phyloP scores from a whole-genome alignment of 2,888 invertebrate genomes.

The Tanypteryx hageni region DNA sequence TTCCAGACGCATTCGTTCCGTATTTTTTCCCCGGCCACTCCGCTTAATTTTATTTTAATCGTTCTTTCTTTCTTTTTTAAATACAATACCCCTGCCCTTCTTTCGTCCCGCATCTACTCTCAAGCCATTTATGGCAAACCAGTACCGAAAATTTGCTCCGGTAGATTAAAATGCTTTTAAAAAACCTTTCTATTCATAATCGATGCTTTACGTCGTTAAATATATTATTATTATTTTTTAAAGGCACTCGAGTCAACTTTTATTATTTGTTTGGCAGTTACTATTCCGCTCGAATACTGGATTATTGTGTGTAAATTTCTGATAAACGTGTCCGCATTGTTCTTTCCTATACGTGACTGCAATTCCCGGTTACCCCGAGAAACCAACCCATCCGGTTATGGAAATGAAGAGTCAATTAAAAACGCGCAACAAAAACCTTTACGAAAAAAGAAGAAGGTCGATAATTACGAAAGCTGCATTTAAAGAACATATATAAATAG shows the following conservation, averaged over 20 bases:
- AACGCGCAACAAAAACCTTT: not conserved
- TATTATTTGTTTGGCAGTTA: not conserved
- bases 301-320: not conserved
- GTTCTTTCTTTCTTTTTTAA: not conserved
- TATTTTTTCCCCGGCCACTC: constrained; percentile 10
- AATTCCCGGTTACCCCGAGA: not conserved
- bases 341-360: too few relatives aligned
- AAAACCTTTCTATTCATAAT: too few relatives aligned
- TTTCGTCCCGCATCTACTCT: too few relatives aligned
- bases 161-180: too few relatives aligned
- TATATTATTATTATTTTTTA: too few relatives aligned
- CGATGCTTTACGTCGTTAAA: too few relatives aligned
- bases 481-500: too few relatives aligned
- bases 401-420: constrained; percentile 10
- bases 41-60: not conserved
- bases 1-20: constrained; percentile 49
- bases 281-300: not conserved
- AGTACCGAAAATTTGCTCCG: too few relatives aligned
- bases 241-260: not conserved
- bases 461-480: too few relatives aligned
- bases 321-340: not conserved
- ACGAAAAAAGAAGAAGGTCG: too few relatives aligned
- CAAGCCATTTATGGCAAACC: too few relatives aligned
- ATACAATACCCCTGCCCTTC: too few relatives aligned
- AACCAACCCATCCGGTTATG: not conserved